A percentile compares a stretch with the other conserved stretches of the same genome.
Evolutionary conservation across 2,113 vertebrate species (phyloP).

Genomic region (Daubentonia madagascariensis): DNA sequence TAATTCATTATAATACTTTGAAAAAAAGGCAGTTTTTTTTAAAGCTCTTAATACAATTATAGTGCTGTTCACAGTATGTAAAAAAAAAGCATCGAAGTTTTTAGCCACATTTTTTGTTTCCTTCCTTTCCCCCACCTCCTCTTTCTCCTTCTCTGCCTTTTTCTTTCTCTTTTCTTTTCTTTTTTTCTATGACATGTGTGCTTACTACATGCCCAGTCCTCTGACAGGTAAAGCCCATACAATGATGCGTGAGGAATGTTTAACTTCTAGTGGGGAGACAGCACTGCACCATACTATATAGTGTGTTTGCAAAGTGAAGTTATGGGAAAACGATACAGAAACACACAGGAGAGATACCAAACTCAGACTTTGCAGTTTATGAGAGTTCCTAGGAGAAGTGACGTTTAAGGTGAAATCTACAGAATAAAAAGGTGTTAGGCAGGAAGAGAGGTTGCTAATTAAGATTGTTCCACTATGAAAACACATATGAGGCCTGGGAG

Average conservation of each 20-base stretch:
- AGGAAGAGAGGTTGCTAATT: background rate
- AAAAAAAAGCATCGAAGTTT: background rate
- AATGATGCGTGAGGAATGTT: background rate
- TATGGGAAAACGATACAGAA: background rate
- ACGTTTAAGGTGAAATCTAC: background rate
- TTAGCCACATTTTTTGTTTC: background rate
- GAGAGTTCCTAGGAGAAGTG: background rate
- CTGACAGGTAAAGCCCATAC: background rate
- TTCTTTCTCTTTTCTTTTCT: background rate
- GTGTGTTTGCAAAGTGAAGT: background rate
- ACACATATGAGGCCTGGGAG: background rate
- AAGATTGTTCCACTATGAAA: background rate
- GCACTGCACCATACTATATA: background rate
- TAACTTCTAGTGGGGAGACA: background rate
- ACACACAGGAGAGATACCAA: background rate
- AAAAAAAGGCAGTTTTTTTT: background rate
- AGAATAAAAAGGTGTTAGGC: background rate
- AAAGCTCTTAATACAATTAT: background rate
- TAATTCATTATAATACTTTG: background rate
- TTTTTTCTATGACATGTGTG: background rate
- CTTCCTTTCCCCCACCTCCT: background rate
- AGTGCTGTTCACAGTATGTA: background rate
- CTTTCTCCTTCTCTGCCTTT: background rate
- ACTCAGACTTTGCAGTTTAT: background rate
- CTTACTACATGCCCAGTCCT: background rate